Evolutionary conservation across 2,113 vertebrate species (phyloP).

Genomic region (Vombatus ursinus): DNA sequence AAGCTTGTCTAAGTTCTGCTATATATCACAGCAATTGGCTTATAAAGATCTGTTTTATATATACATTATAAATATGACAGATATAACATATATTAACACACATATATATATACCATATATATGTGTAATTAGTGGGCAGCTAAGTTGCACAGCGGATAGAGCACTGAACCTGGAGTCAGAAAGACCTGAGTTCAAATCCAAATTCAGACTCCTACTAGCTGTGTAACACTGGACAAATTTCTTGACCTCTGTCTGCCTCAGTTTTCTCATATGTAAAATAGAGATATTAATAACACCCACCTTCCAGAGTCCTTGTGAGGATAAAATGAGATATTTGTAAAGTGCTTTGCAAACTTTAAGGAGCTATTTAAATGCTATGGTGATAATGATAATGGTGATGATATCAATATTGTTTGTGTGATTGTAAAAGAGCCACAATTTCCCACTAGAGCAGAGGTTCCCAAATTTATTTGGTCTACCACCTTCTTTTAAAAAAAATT

Average conservation of each 20-base stretch:
- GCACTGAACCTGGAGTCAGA: neutral
- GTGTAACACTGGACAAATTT: neutral
- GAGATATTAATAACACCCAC: neutral
- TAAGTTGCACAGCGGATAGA: too few relatives aligned
- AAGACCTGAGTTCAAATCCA: neutral
- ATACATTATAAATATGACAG: neutral
- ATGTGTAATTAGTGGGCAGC: too few relatives aligned
- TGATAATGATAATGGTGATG: neutral
- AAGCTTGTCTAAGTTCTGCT: neutral
- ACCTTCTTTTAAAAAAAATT: too few relatives aligned
- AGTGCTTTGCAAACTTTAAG: neutral
- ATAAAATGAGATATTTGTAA: neutral
- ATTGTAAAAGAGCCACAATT: neutral
- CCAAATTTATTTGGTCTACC: too few relatives aligned
- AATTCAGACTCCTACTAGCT: neutral
- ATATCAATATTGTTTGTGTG: neutral
- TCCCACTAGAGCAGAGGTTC: too few relatives aligned
- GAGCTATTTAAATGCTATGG: neutral
- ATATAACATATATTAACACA: neutral
- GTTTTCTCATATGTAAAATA: neutral
- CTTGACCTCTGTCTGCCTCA: neutral
- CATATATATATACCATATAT: neutral
- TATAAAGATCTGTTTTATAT: neutral
- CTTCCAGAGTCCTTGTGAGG: neutral
- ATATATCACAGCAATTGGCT: neutral